Base-by-base conservation (phyloP, 2,113 vertebrate species). In the Thermophis baileyi region DNA sequence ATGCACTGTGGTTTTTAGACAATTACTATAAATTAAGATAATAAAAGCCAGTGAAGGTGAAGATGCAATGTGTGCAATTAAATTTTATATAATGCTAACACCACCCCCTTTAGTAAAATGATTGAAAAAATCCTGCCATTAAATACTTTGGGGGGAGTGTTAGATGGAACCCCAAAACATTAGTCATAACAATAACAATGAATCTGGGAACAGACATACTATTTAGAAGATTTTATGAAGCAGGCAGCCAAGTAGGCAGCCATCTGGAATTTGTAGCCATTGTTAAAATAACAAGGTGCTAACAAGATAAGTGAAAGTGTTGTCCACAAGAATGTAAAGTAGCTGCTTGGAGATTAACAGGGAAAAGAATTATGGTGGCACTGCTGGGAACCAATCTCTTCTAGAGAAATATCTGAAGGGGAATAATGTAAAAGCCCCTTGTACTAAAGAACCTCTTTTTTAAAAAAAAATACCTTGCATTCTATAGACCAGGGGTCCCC, bases 101-200 rank as follows among this genome's bases (percentile, higher is more conserved):
- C 94, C 95, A 93, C 93, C 93, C 95, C 94, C 88, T 96, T 95
- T 94, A 47, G 27, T 89, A 95, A 94, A 85, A 88, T 49, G 27
- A 30, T 92, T 18, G 0, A 1, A 90, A 35, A 20, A 91, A 93
- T 63, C 90, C 55, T 89, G 40, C 89, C 95, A 86, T 90, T 57
- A 49, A 95, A 95, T 40, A n/a, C 93, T 44, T 18, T 22, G 74
- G 35, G 7, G 16, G 16, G 7, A 3, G 5, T 44, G 6, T 22
- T 81, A 81, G 18, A 81, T 81, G 18, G 35, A 44, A 44, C 3
- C 74, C 35, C 18, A 81, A 44, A 81, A 44, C 35, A 81, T 81
- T 81, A 81, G 69, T 81, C 5, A 40, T 81, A 81, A 40, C 16
- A 81, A 40, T 40, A 74, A 40, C 69, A 81, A 81, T 40, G n/a